phyloP scores from a whole-genome alignment of 2,797 vertebrate species.

The Hoplostethus atlanticus region DNA sequence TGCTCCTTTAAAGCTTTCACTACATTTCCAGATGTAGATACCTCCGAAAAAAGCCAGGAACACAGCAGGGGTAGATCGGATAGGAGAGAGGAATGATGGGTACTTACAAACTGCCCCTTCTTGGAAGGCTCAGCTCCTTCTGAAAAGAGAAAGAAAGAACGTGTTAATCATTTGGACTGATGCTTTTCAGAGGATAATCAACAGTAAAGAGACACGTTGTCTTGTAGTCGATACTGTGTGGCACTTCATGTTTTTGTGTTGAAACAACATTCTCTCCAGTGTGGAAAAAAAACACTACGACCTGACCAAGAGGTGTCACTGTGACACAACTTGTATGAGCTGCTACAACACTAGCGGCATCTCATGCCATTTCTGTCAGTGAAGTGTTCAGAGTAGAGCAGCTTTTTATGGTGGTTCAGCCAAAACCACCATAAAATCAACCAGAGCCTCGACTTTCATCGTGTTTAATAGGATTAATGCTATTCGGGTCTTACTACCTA shows the following conservation, averaged over 20 bases:
- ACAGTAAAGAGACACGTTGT: not conserved
- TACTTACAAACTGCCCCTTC: constrained; percentile 90
- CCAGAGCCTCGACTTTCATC: not conserved
- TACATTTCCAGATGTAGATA: not conserved
- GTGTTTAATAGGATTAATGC: no score
- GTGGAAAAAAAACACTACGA: constrained; percentile 8
- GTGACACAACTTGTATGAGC: constrained; percentile 10
- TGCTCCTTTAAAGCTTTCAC: not conserved
- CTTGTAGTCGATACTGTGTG: no score
- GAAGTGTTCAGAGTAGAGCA: not conserved
- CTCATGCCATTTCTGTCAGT: not conserved
- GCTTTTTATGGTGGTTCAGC: not conserved
- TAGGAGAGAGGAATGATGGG: constrained; percentile 24
- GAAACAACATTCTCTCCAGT: not conserved
- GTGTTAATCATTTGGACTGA: not conserved
- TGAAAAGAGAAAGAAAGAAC: constrained; percentile 71
- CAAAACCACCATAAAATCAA: no score
- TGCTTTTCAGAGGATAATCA: not conserved
- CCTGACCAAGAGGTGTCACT: constrained; percentile 53
- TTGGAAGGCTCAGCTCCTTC: constrained; percentile 88
- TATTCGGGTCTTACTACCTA: no score
- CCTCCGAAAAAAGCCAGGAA: not conserved
- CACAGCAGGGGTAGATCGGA: not conserved
- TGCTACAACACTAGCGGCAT: not conserved
- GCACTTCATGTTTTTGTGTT: no score